phyloP scores from a whole-genome alignment of 2,888 invertebrate genomes.

The Petrolisthes cinctipes region DNA sequence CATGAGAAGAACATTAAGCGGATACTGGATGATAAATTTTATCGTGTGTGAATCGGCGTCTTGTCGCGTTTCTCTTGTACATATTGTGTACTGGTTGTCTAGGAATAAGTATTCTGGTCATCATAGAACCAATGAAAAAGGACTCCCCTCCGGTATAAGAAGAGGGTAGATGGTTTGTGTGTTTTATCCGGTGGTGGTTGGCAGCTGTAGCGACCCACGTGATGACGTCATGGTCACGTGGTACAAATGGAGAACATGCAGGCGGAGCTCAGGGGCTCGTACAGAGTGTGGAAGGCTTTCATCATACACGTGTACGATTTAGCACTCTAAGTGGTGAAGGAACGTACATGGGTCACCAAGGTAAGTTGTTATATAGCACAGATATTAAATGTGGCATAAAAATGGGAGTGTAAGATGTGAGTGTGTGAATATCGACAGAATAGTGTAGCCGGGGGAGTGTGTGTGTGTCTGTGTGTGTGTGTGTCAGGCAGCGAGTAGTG shows the following conservation, averaged over 20 bases:
- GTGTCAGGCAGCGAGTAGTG: not conserved
- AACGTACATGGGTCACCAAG: conserved; percentile 29
- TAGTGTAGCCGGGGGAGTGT: conserved; percentile 39
- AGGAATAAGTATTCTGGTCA: not conserved
- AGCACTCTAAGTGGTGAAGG: conserved; percentile 23
- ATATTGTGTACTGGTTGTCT: not conserved
- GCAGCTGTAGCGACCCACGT: conserved; percentile 52
- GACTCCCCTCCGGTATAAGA: conserved; percentile 37
- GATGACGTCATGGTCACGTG: conserved; percentile 63
- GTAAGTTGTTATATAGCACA: conserved; percentile 31
- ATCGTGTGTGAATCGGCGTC: not conserved
- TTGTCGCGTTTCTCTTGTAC: not conserved
- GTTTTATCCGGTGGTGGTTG: conserved; percentile 24
- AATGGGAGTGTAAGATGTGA: not conserved
- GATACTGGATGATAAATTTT: conserved; percentile 43
- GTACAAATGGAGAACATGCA: conserved; percentile 61
- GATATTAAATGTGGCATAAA: conserved; percentile 13
- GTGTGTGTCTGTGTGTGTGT: conserved; percentile 39
- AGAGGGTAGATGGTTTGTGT: not conserved
- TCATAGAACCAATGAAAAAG: not conserved
- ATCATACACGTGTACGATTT: conserved; percentile 48
- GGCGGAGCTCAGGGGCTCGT: conserved; percentile 41
- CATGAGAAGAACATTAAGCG: conserved; percentile 34
- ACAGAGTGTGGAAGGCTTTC: conserved; percentile 33
- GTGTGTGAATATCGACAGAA: conserved; percentile 35